These are phyloP conservation scores for Eulemur coronatus DNA, from an alignment of 2,797 vertebrate genomes.

Conservation along the genomic window DNA sequence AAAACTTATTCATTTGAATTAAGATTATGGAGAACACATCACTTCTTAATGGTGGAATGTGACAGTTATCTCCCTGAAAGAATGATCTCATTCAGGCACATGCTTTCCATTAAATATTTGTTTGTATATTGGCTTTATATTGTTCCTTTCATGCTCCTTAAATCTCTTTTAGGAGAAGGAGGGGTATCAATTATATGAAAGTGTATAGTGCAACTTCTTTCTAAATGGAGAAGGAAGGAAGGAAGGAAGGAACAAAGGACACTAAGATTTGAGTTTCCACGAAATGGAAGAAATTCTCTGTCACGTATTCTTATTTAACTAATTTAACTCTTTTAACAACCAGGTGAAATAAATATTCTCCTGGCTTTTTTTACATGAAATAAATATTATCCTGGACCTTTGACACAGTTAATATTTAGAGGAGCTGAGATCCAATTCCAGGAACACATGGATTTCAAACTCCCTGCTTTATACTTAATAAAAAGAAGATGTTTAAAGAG, in stretches of 20 bases:
- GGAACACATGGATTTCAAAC: background rate
- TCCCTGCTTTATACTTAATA: background rate
- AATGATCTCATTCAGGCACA: conserved; percentile 53
- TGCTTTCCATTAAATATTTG: conserved; percentile 54
- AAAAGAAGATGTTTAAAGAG: background rate
- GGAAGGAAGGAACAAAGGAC: background rate
- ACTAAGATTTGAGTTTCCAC: background rate
- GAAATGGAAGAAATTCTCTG: background rate
- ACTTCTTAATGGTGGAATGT: conserved; percentile 60
- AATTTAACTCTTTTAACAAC: background rate
- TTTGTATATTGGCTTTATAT: conserved; percentile 43
- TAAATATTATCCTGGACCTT: background rate
- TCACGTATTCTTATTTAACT: background rate
- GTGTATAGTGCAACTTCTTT: background rate
- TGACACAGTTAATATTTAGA: background rate
- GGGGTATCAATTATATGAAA: conserved; percentile 11
- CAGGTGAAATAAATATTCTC: background rate
- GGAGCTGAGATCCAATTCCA: background rate
- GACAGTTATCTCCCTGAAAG: conserved; percentile 60
- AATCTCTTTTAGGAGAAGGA: conserved; percentile 41
- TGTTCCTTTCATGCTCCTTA: conserved; percentile 12
- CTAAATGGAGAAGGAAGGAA: background rate
- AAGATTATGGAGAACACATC: conserved; percentile 60
- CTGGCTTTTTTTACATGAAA: background rate
- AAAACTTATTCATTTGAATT: conserved; percentile 68